Evolutionary conservation across 92 coral and sea anemone genomes (phyloP).

Genomic region (Parazoanthus darwini): DNA sequence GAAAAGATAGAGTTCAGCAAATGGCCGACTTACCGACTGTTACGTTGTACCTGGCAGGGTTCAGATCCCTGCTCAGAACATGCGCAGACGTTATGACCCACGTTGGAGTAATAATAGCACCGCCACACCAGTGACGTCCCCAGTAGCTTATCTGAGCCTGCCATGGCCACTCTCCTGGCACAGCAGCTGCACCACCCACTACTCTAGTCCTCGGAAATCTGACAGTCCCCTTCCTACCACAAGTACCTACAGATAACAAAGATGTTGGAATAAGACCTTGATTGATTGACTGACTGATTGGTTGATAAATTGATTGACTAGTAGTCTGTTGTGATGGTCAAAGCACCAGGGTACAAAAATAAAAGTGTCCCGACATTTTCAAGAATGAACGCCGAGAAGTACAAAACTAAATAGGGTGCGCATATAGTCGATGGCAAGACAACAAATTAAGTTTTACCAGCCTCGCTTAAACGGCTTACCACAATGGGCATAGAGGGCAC

Average conservation of each 20-base stretch:
- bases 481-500: too few species aligned
- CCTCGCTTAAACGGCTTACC: too few species aligned
- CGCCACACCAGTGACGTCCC: slow-evolving; percentile 78
- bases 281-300: too few species aligned
- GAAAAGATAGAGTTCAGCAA: neutral
- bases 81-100: slow-evolving; percentile 89
- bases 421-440: too few species aligned
- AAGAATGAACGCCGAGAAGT: too few species aligned
- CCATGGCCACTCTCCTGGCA: slow-evolving; percentile 94
- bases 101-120: slow-evolving; percentile 55
- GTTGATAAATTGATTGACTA: too few species aligned
- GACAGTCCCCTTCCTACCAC: slow-evolving; percentile 62
- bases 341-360: too few species aligned
- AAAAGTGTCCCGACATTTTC: too few species aligned
- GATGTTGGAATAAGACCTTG: neutral
- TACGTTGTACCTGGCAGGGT: slow-evolving; percentile 51
- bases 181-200: slow-evolving; percentile 68
- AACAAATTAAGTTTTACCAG: too few species aligned
- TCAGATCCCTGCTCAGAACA: slow-evolving; percentile 27
- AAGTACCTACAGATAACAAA: slow-evolving; percentile 48
- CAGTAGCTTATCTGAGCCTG: slow-evolving; percentile 75
- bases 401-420: too few species aligned
- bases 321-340: too few species aligned
- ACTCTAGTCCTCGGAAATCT: slow-evolving; percentile 65
- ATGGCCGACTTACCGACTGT: slow-evolving; percentile 59